These are phyloP conservation scores for Dendrolimus kikuchii DNA, from an alignment of 1,140 invertebrate genomes.

Conservation along the genomic window DNA sequence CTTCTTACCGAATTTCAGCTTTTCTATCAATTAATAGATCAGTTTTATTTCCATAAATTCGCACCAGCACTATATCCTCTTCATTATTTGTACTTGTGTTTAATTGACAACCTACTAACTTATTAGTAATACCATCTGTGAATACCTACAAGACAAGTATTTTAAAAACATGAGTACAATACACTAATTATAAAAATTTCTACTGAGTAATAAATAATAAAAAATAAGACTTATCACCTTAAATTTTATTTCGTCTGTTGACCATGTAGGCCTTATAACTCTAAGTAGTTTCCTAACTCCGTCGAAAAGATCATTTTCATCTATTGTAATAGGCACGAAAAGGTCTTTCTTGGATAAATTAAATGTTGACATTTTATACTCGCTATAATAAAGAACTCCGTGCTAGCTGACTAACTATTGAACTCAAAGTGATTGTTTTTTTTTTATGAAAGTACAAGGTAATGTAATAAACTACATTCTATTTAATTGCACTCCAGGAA, in stretches of 20 bases:
- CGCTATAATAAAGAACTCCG: no score
- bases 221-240: slow-evolving; percentile 46
- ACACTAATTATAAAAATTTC: no score
- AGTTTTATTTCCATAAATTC: slow-evolving; percentile 95
- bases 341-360: slow-evolving; percentile 36
- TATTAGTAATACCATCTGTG: slow-evolving; percentile 97
- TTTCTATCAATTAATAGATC: slow-evolving; percentile 93
- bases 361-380: slow-evolving; percentile 25
- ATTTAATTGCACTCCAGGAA: no score
- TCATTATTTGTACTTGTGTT: slow-evolving; percentile 34
- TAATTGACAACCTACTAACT: slow-evolving; percentile 83
- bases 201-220: no score
- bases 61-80: slow-evolving; percentile 86
- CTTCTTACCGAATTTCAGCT: slow-evolving; percentile 81
- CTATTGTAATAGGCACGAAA: slow-evolving; percentile 48
- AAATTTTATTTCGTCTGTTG: slow-evolving; percentile 51
- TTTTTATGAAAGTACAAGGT: no score
- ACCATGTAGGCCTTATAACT: slow-evolving; percentile 62
- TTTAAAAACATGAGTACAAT: no score
- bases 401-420: no score
- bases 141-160: slow-evolving; percentile 78
- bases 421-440: no score
- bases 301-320: slow-evolving; percentile 47
- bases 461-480: no score
- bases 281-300: slow-evolving; percentile 61